phyloP scores from a whole-genome alignment of 2,797 vertebrate species.

The Diglossa cyanea region DNA sequence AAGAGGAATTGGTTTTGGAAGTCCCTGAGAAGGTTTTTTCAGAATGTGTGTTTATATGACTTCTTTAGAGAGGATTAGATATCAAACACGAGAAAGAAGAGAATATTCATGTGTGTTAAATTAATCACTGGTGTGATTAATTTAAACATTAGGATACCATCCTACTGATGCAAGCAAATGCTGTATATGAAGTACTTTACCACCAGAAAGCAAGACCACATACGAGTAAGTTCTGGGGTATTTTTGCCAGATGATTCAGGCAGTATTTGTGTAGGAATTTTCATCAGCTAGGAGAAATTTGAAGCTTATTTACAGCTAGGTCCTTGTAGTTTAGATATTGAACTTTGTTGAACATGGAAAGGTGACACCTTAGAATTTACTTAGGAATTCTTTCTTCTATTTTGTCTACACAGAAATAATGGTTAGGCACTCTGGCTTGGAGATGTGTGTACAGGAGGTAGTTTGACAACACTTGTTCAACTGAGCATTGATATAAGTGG shows the following conservation, averaged over 20 bases:
- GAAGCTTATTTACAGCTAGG: background rate
- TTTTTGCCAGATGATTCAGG: background rate
- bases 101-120: background rate
- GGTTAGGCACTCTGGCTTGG: background rate
- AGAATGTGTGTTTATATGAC: background rate
- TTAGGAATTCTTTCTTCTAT: background rate
- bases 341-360: background rate
- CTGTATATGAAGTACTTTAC: background rate
- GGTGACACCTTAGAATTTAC: background rate
- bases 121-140: background rate
- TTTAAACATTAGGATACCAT: background rate
- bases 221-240: background rate
- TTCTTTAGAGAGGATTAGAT: background rate
- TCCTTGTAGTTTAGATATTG: background rate
- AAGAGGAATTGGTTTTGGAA: background rate
- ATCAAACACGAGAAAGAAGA: background rate
- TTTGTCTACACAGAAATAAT: background rate
- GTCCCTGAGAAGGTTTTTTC: background rate
- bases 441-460: background rate
- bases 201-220: background rate
- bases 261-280: background rate
- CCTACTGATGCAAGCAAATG: background rate
- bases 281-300: background rate
- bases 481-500: background rate
- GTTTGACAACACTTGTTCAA: background rate